Base-by-base conservation (phyloP, 2,113 vertebrate species). In the Muscicapa adusta region DNA sequence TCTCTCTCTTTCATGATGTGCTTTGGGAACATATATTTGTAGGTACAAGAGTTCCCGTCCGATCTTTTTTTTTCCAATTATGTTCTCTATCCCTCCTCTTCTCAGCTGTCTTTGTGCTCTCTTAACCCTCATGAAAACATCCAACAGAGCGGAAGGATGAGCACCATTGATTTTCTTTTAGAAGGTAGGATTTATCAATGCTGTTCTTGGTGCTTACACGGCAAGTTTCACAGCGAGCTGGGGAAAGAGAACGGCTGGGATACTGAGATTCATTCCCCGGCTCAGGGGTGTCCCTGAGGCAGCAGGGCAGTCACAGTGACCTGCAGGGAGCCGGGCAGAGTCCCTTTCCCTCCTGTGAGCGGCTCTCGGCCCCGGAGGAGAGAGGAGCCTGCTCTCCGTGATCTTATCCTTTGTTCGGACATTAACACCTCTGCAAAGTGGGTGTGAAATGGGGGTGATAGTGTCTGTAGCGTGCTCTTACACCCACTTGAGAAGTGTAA, bases 371-470 rank as follows among this genome's bases (percentile, higher is more conserved):
- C 50, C 6, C 5, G 5, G 25, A 3, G 47, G 16, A 31, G 40
- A 63, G 31, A 24, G 31, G 24, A 61, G 66, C 54, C 90, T 65
- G 85, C 51, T 71, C 85, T 58, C 63, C 34, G 1, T 19, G 78
- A 88, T 72, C 67, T 92, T 91, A n/a, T n/a, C 38, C 56, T 88
- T 85, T 33, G 54, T 94, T 80, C 66, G 89, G 79, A 51, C 83
- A 36, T 94, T 93, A 95, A 88, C 85, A 84, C 91, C 91, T 94
- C 95, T 36, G 56, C 51, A 63, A 95, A 92, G 86, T 89, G 88
- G 83, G 88, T 96, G 92, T 94, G 94, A 94, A 94, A 91, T 40
- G 56, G 56, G 51, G 48, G 36, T 62, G n/a, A 60, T 93, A 90
- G 76, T 76, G 80, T 71, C 83, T 76, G 60, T 43, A 86, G 51